These are phyloP conservation scores for Helarctos malayanus DNA, from an alignment of 2,797 vertebrate genomes.

Conservation along the genomic window DNA sequence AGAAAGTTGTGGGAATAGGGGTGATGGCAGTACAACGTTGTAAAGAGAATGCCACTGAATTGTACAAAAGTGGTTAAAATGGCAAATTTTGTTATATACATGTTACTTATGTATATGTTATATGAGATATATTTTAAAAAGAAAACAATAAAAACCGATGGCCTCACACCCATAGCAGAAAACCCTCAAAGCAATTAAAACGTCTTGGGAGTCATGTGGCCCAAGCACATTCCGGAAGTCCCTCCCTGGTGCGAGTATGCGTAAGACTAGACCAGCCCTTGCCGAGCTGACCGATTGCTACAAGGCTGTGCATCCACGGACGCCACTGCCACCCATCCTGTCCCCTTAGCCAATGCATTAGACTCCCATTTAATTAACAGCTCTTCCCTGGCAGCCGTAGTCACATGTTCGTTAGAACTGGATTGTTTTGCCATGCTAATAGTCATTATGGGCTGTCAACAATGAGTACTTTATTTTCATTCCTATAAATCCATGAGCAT, in stretches of 20 bases:
- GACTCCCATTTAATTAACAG: constrained; percentile 64
- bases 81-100: neutral
- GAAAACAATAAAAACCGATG: neutral
- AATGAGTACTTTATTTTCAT: constrained; percentile 69
- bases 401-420: constrained; percentile 58
- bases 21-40: neutral
- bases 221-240: rapidly evolving
- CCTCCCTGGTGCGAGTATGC: neutral
- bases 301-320: neutral
- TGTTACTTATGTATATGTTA: neutral
- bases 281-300: neutral
- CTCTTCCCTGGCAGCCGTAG: constrained; percentile 66
- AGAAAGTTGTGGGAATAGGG: neutral
- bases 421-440: constrained; percentile 62
- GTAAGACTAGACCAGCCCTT: neutral
- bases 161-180: neutral
- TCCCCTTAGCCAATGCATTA: neutral
- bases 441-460: constrained; percentile 51
- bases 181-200: neutral
- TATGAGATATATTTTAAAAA: neutral
- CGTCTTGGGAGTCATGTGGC: neutral
- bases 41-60: neutral
- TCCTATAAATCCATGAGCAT: constrained; percentile 65
- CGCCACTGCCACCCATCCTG: constrained; percentile 5
- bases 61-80: neutral